phyloP scores from a whole-genome alignment of 2,113 vertebrate species.

The Crypturellus undulatus region DNA sequence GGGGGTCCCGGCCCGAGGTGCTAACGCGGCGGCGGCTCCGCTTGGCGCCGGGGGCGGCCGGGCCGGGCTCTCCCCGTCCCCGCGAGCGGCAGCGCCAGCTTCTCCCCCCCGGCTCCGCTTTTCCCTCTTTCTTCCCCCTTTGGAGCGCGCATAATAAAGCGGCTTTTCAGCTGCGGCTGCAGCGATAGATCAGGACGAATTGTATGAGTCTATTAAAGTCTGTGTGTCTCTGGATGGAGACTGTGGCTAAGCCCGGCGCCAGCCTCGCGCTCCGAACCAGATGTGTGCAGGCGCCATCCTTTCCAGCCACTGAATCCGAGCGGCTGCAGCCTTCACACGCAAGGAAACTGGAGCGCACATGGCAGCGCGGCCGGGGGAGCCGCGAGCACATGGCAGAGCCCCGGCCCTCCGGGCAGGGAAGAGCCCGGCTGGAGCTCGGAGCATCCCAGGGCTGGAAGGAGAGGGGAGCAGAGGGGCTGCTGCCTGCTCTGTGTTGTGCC shows the following conservation, averaged over 20 bases:
- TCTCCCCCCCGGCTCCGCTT: conserved; percentile 19
- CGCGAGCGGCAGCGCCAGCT: neutral
- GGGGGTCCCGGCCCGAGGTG: neutral
- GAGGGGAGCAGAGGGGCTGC: accelerated
- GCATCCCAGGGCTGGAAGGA: accelerated
- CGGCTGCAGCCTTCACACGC: conserved; percentile 80
- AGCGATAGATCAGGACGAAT: conserved; percentile 70
- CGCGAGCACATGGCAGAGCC: conserved; percentile 46
- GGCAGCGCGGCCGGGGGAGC: conserved; percentile 65
- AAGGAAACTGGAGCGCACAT: conserved; percentile 82
- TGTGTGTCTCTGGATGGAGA: conserved; percentile 79
- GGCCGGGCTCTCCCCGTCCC: neutral
- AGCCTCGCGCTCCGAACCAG: conserved; percentile 84
- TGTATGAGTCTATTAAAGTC: conserved; percentile 77
- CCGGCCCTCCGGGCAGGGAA: neutral
- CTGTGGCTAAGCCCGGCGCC: conserved; percentile 86
- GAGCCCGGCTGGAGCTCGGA: neutral
- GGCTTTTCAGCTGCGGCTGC: conserved; percentile 71
- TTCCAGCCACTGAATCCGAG: conserved; percentile 75
- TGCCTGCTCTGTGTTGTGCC: accelerated
- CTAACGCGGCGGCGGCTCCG: neutral
- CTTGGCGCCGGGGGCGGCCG: neutral
- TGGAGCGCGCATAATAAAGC: conserved; percentile 53
- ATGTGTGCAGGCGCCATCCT: conserved; percentile 85
- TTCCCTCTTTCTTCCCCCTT: conserved; percentile 43